Base-by-base conservation (phyloP, 1,140 invertebrate genomes). In the Paralvinella palmiformis region DNA sequence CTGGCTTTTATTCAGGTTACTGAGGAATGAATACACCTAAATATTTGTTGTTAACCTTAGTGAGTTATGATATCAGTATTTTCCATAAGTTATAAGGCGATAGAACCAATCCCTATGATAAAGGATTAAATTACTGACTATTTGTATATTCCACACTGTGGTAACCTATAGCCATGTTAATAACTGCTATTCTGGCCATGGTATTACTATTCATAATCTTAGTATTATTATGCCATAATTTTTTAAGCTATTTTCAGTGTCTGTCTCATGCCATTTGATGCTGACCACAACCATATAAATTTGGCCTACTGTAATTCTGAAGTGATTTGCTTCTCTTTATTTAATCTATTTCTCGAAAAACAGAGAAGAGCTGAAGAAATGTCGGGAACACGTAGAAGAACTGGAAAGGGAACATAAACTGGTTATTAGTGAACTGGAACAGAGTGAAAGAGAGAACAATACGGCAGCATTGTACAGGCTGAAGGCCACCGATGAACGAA, bases 351-450 rank as follows among this genome's bases (percentile, higher is more conserved):
- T n/a, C n/a, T n/a, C n/a, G n/a, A n/a, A n/a, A n/a, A 64, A 24
- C 57, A 79, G 75, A 63, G 75, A 79, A 63, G 79, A 79, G 62
- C 65, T 77, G 55, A 74, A 74, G 29, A 75, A 78, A 61, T 78
- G 76, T 66, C 64, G 71, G 22, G 65, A 67, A 20, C 70, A 71
- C 61, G 73, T 79, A 55, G 62, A 69, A 52, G 65, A 75, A 20
- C 62, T 78, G 6, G 73, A 79, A 60, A 57, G 45, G 31, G 77
- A 79, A 62, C 65, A 74, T 59, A 71, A 77, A 37, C 37, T 69
- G 44, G 66, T 75, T 0, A 74, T 71, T 59, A 62, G 35, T 17
- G 67, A 74, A 57, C 74, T 79, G 32, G 59, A 77, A 63, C 52
- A 65, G 7, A 69, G 72, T 27, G 71, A 74, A 63, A 48, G 63